Conservation (phyloP, 2,113 vertebrate genomes). For the Entelurus aequoreus region DNA sequence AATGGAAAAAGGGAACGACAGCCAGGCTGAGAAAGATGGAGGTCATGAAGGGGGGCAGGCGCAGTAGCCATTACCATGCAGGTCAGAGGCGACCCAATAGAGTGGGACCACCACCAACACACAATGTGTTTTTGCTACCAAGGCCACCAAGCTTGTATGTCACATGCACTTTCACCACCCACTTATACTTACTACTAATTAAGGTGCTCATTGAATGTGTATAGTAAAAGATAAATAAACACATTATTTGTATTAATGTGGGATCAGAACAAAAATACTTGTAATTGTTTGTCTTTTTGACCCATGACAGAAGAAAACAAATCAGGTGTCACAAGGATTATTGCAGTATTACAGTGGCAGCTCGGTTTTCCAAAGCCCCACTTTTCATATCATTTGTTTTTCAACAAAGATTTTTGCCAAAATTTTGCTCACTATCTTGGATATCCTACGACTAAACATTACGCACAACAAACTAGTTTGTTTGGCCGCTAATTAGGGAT, state of each 20-base stretch:
- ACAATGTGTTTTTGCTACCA: conserved; percentile 34
- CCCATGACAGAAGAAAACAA: conserved; percentile 28
- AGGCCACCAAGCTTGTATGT: conserved; percentile 26
- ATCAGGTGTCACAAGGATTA: conserved; percentile 4
- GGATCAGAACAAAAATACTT: conserved; percentile 20
- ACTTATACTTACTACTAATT: conserved; percentile 3
- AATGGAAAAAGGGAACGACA: conserved; percentile 52
- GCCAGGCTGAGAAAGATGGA: conserved; percentile 53
- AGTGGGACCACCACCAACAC: conserved; percentile 39
- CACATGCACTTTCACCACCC: not conserved
- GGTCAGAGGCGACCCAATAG: conserved; percentile 33
- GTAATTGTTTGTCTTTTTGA: conserved; percentile 16
- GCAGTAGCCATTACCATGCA: conserved; percentile 54
- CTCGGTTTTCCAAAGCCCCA: too few species aligned
- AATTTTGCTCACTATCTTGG: too few species aligned
- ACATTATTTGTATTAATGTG: not conserved
- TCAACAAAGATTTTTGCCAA: too few species aligned
- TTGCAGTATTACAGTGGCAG: not conserved
- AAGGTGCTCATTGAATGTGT: not conserved
- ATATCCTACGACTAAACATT: too few species aligned
- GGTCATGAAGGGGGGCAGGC: conserved; percentile 54
- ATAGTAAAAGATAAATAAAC: conserved; percentile 2
- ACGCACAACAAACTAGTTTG: too few species aligned
- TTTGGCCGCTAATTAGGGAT: too few species aligned
- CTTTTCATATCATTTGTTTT: too few species aligned